Evolutionary conservation across 2,113 vertebrate species (phyloP).

Genomic region (Perca schrenkii): DNA sequence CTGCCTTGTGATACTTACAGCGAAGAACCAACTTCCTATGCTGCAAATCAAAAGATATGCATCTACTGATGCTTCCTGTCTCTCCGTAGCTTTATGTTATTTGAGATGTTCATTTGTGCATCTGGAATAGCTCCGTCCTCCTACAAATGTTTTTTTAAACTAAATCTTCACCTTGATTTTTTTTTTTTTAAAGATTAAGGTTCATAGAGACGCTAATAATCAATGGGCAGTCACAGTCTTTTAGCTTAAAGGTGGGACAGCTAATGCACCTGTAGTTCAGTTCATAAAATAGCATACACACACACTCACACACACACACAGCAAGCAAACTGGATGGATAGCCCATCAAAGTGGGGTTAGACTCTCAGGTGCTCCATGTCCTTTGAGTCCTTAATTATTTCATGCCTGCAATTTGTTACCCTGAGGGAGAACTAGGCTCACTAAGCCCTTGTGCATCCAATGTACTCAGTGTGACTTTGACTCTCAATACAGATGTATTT

Average conservation of each 20-base stretch:
- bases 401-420: conserved; percentile 42
- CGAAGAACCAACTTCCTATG: conserved; percentile 20
- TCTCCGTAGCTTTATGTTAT: conserved; percentile 26
- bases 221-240: conserved; percentile 35
- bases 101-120: conserved; percentile 13
- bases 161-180: conserved; percentile 17
- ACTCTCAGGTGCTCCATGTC: conserved; percentile 39
- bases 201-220: conserved; percentile 6
- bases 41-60: conserved; percentile 39
- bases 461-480: conserved; percentile 33
- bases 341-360: conserved; percentile 35
- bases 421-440: conserved; percentile 27
- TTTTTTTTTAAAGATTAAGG: conserved; percentile 33
- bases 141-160: conserved; percentile 11
- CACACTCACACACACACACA: conserved; percentile 32
- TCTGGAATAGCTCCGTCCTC: conserved; percentile 12
- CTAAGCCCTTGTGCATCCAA: conserved; percentile 40
- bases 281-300: conserved; percentile 19
- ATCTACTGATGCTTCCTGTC: conserved; percentile 15
- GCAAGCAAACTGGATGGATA: conserved; percentile 15
- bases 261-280: not conserved
- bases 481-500: conserved; percentile 34
- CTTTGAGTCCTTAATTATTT: conserved; percentile 62
- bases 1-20: conserved; percentile 25
- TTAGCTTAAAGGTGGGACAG: conserved; percentile 41